Percentiles rank a stretch among this genome's conserved stretches.
phyloP scores from a whole-genome alignment of 1,140 invertebrate genomes.

The Holotrichia oblita region DNA sequence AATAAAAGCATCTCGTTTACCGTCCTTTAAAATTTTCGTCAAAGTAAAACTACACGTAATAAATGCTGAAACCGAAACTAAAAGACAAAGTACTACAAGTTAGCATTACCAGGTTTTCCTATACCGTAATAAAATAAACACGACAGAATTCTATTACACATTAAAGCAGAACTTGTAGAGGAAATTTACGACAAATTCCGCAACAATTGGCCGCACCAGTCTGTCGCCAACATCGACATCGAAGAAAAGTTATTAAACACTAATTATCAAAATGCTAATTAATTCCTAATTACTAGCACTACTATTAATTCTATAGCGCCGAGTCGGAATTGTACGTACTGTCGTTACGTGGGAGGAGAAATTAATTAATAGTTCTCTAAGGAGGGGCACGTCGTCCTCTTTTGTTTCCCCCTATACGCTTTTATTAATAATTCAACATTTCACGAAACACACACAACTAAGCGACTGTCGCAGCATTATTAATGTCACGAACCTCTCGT shows the following conservation, averaged over 20 bases:
- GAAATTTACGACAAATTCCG: neutral
- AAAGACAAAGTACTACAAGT: too few species aligned
- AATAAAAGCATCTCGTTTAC: too few species aligned
- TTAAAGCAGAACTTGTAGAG: too few species aligned
- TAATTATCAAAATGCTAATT: slow-evolving; percentile 14
- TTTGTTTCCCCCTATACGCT: neutral
- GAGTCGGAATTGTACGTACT: slow-evolving; percentile 4
- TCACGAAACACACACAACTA: slow-evolving; percentile 12
- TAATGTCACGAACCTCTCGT: neutral
- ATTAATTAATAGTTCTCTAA: slow-evolving; percentile 14
- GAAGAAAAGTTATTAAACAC: neutral
- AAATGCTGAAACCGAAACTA: too few species aligned
- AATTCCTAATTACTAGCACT: slow-evolving; percentile 12
- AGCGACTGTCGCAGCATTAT: slow-evolving; percentile 1
- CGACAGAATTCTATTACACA: too few species aligned
- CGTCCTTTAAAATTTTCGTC: too few species aligned
- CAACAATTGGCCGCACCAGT: neutral
- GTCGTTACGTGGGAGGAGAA: slow-evolving; percentile 5
- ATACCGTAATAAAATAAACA: too few species aligned
- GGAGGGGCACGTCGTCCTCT: slow-evolving; percentile 1
- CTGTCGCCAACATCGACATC: neutral
- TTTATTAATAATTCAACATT: slow-evolving; percentile 22
- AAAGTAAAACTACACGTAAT: too few species aligned
- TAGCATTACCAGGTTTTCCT: too few species aligned
- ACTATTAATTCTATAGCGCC: slow-evolving; percentile 2